Evolutionary conservation across 2,797 vertebrate species (phyloP), one percentile per base, ranked within the genome.

Genomic region (Epinephelus malabaricus): DNA sequence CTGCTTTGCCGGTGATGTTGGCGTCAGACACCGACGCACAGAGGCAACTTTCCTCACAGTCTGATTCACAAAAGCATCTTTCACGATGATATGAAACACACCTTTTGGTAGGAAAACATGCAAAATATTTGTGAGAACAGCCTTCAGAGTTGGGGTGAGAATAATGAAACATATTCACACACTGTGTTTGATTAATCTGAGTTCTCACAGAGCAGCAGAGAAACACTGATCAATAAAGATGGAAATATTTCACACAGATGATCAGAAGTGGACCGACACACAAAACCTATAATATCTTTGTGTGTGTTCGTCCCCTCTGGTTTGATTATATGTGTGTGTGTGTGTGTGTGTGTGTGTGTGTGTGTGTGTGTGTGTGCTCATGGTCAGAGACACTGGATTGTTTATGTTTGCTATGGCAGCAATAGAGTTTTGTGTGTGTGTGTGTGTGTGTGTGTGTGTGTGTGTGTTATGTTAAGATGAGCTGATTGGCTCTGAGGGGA

Each of bases 381-480:
- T 49, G 45, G 68, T 73, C 55, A 65, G 21, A 19, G 34, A 45
- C 53, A 40, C 34, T 18, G 43, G 50, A 17, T 23, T 72, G 68
- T 76, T 78, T 76, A 13, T 69, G 61, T 76, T 81, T 82, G 66
- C 73, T 60, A 68, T 81, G 78, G 53, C 73, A 74, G 79, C 43
- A 0, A 51, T 54, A 45, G 43, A 27, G 67, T 17, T 40, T 5
- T 38, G 51, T 79, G 64, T 76, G 60, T 65, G 40, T 25, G 30
- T 78, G 55, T 79, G 27, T 40, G 73, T 56, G 60, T 65, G 40
- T 38, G 51, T 79, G 64, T 76, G 60, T 65, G 40, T 25, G 30
- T 78, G 55, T 79, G 27, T 40, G 73, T 56, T 80, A 6, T 82
- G 73, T 72, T 79, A 69, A 76, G 69, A 82, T 77, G 79, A 77